Conservation (phyloP, 2,113 vertebrate species). For the Tricholaema leucomelas region DNA sequence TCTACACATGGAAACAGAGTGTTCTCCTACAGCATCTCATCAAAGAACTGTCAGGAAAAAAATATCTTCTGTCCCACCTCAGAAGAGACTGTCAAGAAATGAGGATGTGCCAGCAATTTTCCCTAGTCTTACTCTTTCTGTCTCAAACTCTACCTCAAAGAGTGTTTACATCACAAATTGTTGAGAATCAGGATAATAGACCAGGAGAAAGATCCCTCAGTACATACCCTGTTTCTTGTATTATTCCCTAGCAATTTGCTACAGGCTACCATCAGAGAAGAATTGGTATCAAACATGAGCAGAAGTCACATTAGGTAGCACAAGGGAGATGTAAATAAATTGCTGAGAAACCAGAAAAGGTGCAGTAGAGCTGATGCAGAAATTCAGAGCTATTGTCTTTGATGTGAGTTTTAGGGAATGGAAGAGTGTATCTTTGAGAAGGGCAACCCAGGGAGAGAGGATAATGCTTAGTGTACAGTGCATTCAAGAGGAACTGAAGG, state of each 20-base stretch:
- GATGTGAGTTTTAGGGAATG: background rate
- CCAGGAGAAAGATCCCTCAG: background rate
- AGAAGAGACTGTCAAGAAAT: background rate
- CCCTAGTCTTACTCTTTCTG: background rate
- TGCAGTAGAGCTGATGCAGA: background rate
- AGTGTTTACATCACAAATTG: background rate
- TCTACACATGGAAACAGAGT: background rate
- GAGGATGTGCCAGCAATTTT: background rate
- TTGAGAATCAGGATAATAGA: background rate
- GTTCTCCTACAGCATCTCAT: constrained; percentile 1
- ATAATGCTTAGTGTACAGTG: constrained; percentile 38
- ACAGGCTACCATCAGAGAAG: background rate
- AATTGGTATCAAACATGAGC: background rate
- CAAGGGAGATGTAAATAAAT: constrained; percentile 14
- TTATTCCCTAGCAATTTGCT: background rate
- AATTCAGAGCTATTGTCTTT: constrained; percentile 2
- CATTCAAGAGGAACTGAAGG: constrained; percentile 58
- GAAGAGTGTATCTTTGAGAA: constrained; percentile 29
- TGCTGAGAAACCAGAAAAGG: background rate
- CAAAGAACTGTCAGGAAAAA: background rate
- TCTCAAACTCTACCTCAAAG: background rate
- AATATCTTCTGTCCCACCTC: background rate
- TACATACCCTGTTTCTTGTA: background rate
- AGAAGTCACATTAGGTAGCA: background rate
- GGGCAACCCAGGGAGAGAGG: constrained; percentile 51